These are phyloP conservation scores for Sebastes paucispinis DNA, from an alignment of 2,797 vertebrate genomes.

Conservation along the genomic window DNA sequence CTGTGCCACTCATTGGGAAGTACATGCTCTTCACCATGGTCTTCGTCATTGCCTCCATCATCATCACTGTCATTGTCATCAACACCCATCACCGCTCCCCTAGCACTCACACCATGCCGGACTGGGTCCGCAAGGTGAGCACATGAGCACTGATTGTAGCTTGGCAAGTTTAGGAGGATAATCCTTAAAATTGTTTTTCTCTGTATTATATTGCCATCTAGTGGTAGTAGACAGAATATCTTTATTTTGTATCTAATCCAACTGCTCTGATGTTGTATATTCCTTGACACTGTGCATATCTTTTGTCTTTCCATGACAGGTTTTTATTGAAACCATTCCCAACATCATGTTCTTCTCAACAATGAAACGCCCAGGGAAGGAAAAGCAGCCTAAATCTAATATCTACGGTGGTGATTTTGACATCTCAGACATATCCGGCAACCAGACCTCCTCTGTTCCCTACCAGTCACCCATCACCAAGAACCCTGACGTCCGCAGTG, in stretches of 20 bases:
- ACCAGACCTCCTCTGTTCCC: constrained; percentile 81
- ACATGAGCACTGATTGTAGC: not conserved
- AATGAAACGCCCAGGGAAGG: constrained; percentile 91
- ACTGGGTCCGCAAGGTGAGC: constrained; percentile 91
- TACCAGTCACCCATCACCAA: constrained; percentile 90
- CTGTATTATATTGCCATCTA: constrained; percentile 61
- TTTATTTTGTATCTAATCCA: not conserved
- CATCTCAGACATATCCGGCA: constrained; percentile 95
- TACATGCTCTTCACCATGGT: constrained; percentile 99
- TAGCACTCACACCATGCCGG: constrained; percentile 92
- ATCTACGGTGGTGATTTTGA: constrained; percentile 90
- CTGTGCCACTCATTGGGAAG: constrained; percentile 94
- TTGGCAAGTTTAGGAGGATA: not conserved
- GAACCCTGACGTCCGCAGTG: constrained; percentile 92
- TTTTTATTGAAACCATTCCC: constrained; percentile 94
- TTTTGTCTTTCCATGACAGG: constrained; percentile 69
- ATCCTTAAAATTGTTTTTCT: not conserved
- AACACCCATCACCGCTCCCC: constrained; percentile 96
- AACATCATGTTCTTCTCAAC: constrained; percentile 96
- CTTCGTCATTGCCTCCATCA: constrained; percentile 94
- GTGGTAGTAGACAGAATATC: constrained; percentile 20
- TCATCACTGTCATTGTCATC: constrained; percentile 96
- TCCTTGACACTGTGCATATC: not conserved
- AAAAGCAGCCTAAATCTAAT: constrained; percentile 83
- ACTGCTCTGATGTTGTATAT: not conserved